Evolutionary conservation across 2,888 invertebrate genomes (phyloP).

Genomic region (Lordiphosa andalusiaca): DNA sequence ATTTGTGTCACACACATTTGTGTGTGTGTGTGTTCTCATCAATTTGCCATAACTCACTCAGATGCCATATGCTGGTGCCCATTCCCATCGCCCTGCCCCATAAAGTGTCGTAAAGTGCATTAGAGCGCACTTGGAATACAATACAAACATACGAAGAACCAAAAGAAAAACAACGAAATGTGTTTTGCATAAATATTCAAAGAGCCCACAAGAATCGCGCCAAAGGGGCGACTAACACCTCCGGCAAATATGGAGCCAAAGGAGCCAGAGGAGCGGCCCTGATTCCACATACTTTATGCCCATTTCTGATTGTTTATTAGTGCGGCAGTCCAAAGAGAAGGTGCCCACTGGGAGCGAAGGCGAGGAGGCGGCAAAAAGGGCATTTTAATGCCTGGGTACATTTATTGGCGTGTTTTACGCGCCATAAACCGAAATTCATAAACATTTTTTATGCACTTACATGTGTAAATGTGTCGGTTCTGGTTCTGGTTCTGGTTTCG

Average conservation of each 20-base stretch:
- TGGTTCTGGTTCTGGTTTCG: neutral
- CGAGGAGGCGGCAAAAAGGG: constrained; percentile 20
- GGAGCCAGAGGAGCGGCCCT: constrained; percentile 2
- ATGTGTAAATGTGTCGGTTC: constrained; percentile 66
- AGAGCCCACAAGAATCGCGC: constrained; percentile 31
- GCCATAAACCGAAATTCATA: constrained; percentile 75
- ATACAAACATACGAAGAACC: constrained; percentile 18
- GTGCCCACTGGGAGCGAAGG: constrained; percentile 1
- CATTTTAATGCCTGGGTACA: constrained; percentile 70
- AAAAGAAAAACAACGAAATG: constrained; percentile 6
- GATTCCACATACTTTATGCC: constrained; percentile 67
- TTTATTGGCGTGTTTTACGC: constrained; percentile 77
- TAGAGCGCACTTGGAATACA: constrained; percentile 62
- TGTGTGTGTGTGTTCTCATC: constrained; percentile 26
- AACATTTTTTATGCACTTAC: constrained; percentile 75
- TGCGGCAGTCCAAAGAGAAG: constrained; percentile 50
- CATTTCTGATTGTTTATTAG: constrained; percentile 74
- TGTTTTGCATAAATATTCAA: constrained; percentile 65
- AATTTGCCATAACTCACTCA: constrained; percentile 54
- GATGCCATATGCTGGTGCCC: constrained; percentile 9
- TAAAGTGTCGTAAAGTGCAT: constrained; percentile 73
- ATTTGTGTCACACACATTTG: too few relatives aligned
- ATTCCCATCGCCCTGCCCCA: constrained; percentile 25
- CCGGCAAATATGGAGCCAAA: constrained; percentile 8
- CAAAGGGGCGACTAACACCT: constrained; percentile 57